Evolutionary conservation across 2,113 vertebrate genomes (phyloP).

Genomic region (Indicator maculatus): DNA sequence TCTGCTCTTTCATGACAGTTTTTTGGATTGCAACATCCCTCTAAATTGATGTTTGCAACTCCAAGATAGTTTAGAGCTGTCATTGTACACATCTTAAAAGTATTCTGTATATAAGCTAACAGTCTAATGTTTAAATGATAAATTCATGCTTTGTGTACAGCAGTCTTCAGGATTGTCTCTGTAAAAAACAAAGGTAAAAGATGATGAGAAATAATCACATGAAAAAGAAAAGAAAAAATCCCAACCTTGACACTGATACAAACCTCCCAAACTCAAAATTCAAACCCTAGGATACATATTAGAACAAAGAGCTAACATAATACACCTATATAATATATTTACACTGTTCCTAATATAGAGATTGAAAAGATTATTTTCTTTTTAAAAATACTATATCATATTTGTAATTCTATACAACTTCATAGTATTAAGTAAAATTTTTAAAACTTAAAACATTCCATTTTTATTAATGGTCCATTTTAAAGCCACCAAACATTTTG

Average conservation of each 20-base stretch:
- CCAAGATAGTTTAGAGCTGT: neutral
- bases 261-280: neutral
- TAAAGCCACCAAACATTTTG: slow-evolving; percentile 81
- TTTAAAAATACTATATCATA: slow-evolving; percentile 35
- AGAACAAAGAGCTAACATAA: neutral
- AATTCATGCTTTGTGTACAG: neutral
- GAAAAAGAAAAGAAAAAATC: neutral
- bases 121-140: neutral
- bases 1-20: neutral
- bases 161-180: neutral
- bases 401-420: slow-evolving; percentile 76
- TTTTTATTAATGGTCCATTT: slow-evolving; percentile 80
- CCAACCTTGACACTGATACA: neutral
- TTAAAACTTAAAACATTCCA: slow-evolving; percentile 74
- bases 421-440: slow-evolving; percentile 73
- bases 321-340: slow-evolving; percentile 21
- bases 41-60: neutral
- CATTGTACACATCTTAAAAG: neutral
- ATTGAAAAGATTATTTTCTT: slow-evolving; percentile 47
- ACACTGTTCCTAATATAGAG: slow-evolving; percentile 33
- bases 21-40: neutral
- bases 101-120: neutral
- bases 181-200: neutral
- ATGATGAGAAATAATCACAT: neutral
- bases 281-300: neutral